These are phyloP conservation scores for Leptonema lineaticorne DNA, from an alignment of 1,140 invertebrate genomes.

Conservation along the genomic window DNA sequence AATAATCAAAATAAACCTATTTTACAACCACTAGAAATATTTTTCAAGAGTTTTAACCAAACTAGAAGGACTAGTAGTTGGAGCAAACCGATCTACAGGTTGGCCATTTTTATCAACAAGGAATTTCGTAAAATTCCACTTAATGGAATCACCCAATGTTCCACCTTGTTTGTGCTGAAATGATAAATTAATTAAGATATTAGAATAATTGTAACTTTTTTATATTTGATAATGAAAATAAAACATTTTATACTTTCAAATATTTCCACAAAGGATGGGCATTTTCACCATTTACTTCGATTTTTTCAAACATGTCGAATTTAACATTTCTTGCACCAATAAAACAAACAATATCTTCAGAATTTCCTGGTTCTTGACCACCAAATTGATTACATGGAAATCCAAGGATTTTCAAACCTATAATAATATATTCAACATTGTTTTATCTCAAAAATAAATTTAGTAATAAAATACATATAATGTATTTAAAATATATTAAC, in stretches of 20 bases:
- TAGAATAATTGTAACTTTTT: neutral
- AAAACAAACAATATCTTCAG: slow-evolving; percentile 77
- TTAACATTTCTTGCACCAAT: slow-evolving; percentile 71
- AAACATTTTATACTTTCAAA: slow-evolving; percentile 65
- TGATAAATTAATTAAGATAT: neutral
- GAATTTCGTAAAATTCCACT: slow-evolving; percentile 99
- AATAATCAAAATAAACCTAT: no score
- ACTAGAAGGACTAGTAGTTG: slow-evolving; percentile 72
- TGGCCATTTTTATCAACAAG: slow-evolving; percentile 85
- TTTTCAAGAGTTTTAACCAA: slow-evolving; percentile 68
- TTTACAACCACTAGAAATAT: slow-evolving; percentile 68
- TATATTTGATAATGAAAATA: neutral
- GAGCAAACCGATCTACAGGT: slow-evolving; percentile 80
- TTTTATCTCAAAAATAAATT: neutral
- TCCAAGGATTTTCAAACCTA: slow-evolving; percentile 74
- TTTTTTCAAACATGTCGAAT: slow-evolving; percentile 73
- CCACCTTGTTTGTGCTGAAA: slow-evolving; percentile 71
- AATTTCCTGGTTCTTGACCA: slow-evolving; percentile 76
- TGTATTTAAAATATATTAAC: slow-evolving; percentile 37
- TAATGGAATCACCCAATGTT: slow-evolving; percentile 74
- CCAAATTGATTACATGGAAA: slow-evolving; percentile 95
- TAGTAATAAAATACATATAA: neutral
- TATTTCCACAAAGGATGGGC: slow-evolving; percentile 88
- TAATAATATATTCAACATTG: slow-evolving; percentile 24
- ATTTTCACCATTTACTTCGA: slow-evolving; percentile 87